These are phyloP conservation scores for Anneissia japonica DNA, from an alignment of 35 echinoderm and acorn worm genomes.

Conservation along the genomic window DNA sequence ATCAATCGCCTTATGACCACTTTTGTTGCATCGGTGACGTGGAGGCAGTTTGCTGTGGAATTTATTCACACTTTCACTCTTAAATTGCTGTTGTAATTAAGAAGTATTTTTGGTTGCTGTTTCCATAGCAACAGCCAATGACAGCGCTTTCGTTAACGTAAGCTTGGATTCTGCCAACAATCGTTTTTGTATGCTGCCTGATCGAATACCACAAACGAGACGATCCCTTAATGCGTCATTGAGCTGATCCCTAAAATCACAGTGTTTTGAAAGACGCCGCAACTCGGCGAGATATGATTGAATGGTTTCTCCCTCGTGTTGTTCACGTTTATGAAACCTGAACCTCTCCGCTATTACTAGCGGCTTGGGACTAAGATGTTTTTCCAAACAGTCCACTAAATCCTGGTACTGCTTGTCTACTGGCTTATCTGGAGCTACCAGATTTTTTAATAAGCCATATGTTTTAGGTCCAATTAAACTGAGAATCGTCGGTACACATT, in stretches of 20 bases:
- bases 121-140: no score
- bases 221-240: not conserved
- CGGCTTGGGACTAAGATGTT: constrained; percentile 8
- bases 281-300: constrained; percentile 9
- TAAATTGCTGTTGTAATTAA: not conserved
- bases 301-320: not conserved
- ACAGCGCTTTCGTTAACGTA: not conserved
- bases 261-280: not conserved
- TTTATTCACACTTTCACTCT: not conserved
- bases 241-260: not conserved
- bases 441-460: constrained; percentile 6
- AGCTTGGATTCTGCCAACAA: not conserved
- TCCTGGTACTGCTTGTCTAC: not conserved
- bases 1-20: not conserved
- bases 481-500: constrained; percentile 9
- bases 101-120: no score
- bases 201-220: not conserved
- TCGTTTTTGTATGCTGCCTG: not conserved
- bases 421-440: constrained; percentile 7
- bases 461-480: constrained; percentile 12
- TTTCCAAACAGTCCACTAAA: not conserved
- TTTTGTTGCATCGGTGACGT: not conserved
- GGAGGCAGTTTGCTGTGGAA: not conserved
- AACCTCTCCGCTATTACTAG: constrained; percentile 34
- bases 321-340: constrained; percentile 30